Base-by-base conservation (phyloP, 2,113 vertebrate genomes). In the Alethe castanea region DNA sequence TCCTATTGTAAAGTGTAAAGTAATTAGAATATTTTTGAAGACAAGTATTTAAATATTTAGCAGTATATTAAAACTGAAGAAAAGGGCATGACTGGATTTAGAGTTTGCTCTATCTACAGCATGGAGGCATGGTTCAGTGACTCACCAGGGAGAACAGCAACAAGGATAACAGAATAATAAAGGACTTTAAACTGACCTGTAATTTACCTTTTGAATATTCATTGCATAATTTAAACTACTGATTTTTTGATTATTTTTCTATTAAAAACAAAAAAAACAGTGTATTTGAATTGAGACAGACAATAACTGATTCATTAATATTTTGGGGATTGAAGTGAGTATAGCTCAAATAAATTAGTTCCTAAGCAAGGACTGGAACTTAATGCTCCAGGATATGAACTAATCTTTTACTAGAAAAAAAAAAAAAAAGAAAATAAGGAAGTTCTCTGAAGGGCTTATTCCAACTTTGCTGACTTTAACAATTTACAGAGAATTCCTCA, bases 31-130 rank as follows among this genome's bases (percentile, higher is more conserved):
- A 82, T 61, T 90, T 87, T 85, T 92, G 42, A 84, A 87, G 36
- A 53, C 28, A 92, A 82, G 23, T 72, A 45, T 83, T 95, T 89
- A 82, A 95, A 82, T 90, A 95, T 95, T 95, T 91, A 91, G 4
- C 24, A 76, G 11, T 11, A 14, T 61, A 53, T 36, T 94, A 81
- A 73, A 94, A 47, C 23, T 59, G 17, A 69, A 69, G 13, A 59
- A 79, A 87, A 90, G 24, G 65, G 22, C 31, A 47, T 84, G 31
- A 71, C 38, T 90, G 36, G n/a, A 60, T 87, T 90, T 76, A 72
- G 70, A 74, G 13, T 48, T 77, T 92, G 14, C 17, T 19, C 36
- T 83, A 19, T 61, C 36, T 88, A 79, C 33, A 59, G 26, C 12
- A 28, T 23, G 25, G 53, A 84, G 44, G n/a, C 33, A 87, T 50